A percentile compares a stretch with the other conserved stretches of the same genome.
Evolutionary conservation across 2,113 vertebrate genomes (phyloP).

Genomic region (Percina caprodes): DNA sequence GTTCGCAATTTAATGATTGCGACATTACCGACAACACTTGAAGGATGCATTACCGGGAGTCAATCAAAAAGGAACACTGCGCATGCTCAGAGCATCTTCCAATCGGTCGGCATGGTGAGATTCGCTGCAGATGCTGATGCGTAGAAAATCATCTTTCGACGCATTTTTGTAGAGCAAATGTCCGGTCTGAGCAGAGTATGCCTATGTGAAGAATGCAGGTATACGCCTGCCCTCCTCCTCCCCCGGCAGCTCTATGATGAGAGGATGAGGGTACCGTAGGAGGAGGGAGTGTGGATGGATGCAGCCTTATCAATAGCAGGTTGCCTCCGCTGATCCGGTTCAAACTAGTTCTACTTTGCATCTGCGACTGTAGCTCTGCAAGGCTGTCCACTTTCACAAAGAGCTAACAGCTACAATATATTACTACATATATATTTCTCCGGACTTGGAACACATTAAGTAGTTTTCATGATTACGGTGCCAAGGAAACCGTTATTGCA

Average conservation of each 20-base stretch:
- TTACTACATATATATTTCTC: too few species aligned
- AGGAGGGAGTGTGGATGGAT: constrained; percentile 59
- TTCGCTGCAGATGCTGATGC: constrained; percentile 65
- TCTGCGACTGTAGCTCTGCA: constrained; percentile 26
- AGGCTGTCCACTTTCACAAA: neutral
- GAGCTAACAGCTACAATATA: neutral
- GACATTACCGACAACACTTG: constrained; percentile 35
- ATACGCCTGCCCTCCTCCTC: neutral
- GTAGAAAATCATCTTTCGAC: constrained; percentile 42
- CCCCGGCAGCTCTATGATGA: neutral
- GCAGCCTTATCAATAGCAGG: constrained; percentile 72
- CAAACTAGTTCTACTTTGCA: constrained; percentile 79
- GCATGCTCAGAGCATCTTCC: constrained; percentile 59
- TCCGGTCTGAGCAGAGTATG: neutral
- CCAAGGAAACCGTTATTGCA: neutral
- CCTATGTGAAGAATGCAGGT: constrained; percentile 22
- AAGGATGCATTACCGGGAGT: constrained; percentile 43
- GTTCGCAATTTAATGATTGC: neutral
- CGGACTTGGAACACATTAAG: neutral
- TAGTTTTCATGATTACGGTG: neutral
- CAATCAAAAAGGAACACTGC: constrained; percentile 14
- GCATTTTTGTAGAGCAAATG: constrained; percentile 20
- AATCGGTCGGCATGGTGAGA: constrained; percentile 6
- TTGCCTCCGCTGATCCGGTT: constrained; percentile 77
- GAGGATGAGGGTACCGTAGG: constrained; percentile 46